Evolutionary conservation across 2,797 vertebrate genomes (phyloP).

Genomic region (Hafferia zeledoni): DNA sequence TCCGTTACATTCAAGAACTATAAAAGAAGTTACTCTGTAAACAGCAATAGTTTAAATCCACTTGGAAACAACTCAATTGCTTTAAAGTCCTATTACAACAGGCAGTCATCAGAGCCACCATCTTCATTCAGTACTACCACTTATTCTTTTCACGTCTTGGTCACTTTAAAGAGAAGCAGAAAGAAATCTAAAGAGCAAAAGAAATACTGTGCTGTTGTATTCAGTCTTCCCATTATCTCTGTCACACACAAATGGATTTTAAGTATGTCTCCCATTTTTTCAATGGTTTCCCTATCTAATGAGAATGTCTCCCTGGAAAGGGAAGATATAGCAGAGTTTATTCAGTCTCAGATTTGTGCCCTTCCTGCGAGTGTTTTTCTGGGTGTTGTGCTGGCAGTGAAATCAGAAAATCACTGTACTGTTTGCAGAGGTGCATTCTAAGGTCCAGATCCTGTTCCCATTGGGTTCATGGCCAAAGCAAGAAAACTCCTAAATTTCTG

Average conservation of each 20-base stretch:
- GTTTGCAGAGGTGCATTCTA: background rate
- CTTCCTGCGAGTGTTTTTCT: background rate
- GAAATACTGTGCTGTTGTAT: background rate
- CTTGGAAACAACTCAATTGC: slow-evolving; percentile 42
- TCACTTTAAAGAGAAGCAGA: background rate
- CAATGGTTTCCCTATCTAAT: background rate
- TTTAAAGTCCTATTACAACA: slow-evolving; percentile 35
- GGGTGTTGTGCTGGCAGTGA: slow-evolving; percentile 43
- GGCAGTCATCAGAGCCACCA: background rate
- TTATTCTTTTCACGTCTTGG: background rate
- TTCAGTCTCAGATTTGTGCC: slow-evolving; percentile 16
- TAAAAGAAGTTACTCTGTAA: background rate
- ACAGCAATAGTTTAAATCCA: slow-evolving; percentile 30
- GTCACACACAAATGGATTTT: background rate
- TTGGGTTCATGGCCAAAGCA: background rate
- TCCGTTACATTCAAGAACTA: background rate
- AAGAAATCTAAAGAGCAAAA: background rate
- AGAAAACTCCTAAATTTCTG: background rate
- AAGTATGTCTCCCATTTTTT: slow-evolving; percentile 5
- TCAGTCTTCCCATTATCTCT: slow-evolving; percentile 2
- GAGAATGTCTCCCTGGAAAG: background rate
- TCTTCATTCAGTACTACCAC: background rate
- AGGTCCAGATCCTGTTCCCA: background rate
- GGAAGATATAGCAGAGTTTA: background rate
- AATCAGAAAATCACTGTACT: background rate